phyloP scores from a whole-genome alignment of 2,113 vertebrate genomes.

The Eupsittula cactorum region DNA sequence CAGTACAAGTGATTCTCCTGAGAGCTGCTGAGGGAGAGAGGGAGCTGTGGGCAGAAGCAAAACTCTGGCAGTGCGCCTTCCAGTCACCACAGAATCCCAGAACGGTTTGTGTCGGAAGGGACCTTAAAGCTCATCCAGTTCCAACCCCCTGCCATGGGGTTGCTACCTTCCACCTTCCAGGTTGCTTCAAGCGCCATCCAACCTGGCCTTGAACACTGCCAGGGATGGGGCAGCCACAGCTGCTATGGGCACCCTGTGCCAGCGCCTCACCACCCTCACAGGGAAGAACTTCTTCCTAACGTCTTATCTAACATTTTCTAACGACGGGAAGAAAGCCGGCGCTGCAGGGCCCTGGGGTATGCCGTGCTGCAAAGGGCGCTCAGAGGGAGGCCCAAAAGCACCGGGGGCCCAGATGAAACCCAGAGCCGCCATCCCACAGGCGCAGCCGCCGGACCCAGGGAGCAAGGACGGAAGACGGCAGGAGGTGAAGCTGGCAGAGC shows the following conservation, averaged over 20 bases:
- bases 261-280: neutral
- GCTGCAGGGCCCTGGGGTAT: neutral
- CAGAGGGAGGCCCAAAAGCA: neutral
- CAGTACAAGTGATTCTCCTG: rapidly evolving
- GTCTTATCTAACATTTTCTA: neutral
- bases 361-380: neutral
- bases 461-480: no score
- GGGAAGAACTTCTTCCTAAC: neutral
- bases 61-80: neutral
- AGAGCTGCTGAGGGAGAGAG: no score
- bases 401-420: rapidly evolving
- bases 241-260: neutral
- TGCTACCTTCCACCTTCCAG: neutral
- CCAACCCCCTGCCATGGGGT: neutral
- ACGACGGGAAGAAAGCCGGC: rapidly evolving
- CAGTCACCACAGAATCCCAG: neutral
- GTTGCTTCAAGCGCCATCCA: neutral
- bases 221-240: neutral
- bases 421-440: neutral
- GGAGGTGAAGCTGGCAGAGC: rapidly evolving
- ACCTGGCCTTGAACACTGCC: neutral
- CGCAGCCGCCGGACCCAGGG: rapidly evolving
- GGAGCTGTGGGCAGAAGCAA: neutral
- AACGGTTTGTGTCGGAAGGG: neutral
- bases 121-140: neutral